Base-by-base conservation (phyloP, 2,888 invertebrate species). In the Aporophyla lueneburgensis region DNA sequence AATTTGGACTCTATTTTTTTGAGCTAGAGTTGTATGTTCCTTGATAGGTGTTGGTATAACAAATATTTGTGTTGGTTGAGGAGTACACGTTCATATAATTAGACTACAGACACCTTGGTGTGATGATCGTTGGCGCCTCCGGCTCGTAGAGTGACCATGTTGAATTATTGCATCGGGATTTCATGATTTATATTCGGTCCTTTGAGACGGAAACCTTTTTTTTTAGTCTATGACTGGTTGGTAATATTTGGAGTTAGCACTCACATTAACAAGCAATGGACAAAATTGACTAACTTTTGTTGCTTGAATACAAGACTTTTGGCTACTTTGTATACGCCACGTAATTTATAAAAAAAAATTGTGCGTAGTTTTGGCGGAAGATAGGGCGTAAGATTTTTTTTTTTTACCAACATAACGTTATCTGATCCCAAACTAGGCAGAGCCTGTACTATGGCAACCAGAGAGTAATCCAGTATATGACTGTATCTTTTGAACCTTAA, bases 71-170 rank as follows among this genome's bases (percentile, higher is more conserved):
- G 91, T 93, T 94, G 88, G 92, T 89, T 70, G 87, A 93, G 92
- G 93, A 94, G 94, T 95, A 68, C 93, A 93, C 91, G 90, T 90
- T 92, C 90, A 93, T 96, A 95, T 96, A 95, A 96, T 96, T 96
- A 96, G 94, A 90, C 86, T 88, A 89, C 95, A 95, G 95, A 96
- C 96, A 96, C 96, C 96, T 96, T 91, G 89, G 92, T 89, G 93
- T 92, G 94, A 93, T 94, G 93, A 93, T 90, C 87, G 89, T 92
- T 94, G 96, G 96, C 96, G 96, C 96, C 96, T 93, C 71, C 78
- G 93, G 95, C 93, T 80, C 43, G 85, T 90, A 90, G 89, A 89
- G 91, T 91, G 89, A 84, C 90, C 89, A 86, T 86, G 84, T 82
- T 86, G 81, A 81, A 78, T 83, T 79, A 78, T 81, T 46, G 87